A percentile compares a stretch with the other conserved stretches of the same genome.
Conservation (phyloP, 1,140 invertebrate genomes). For the Globodera ellingtonae region DNA sequence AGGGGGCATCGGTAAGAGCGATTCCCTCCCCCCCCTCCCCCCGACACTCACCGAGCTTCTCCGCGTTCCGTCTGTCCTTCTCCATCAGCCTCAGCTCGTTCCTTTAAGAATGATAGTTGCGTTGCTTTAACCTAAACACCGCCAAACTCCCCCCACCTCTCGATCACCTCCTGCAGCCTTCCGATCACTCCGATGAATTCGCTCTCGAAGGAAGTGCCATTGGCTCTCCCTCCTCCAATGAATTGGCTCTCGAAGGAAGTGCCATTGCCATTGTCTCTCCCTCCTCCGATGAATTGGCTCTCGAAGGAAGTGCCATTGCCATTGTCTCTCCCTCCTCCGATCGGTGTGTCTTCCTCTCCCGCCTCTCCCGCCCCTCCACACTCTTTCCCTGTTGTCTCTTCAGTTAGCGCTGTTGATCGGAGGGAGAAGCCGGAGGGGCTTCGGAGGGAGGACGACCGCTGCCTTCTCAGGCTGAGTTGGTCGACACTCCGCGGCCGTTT, state of each 20-base stretch:
- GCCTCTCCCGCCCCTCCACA: neutral
- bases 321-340: neutral
- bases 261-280: neutral
- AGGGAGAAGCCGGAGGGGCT: conserved; percentile 64
- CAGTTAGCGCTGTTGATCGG: neutral
- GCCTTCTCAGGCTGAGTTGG: conserved; percentile 15
- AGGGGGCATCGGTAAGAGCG: neutral
- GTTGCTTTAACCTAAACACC: neutral
- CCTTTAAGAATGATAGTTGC: conserved; percentile 26
- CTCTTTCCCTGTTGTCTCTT: no score
- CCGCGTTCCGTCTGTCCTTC: conserved; percentile 73
- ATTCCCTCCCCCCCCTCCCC: neutral
- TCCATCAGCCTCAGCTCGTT: conserved; percentile 74
- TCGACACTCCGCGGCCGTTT: neutral
- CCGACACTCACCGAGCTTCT: conserved; percentile 68
- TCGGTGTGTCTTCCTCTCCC: neutral
- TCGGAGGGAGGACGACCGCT: neutral
- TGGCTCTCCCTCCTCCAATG: conserved; percentile 67
- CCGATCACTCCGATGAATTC: conserved; percentile 73
- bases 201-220: conserved; percentile 67
- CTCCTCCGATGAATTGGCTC: neutral
- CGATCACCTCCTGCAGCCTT: conserved; percentile 75
- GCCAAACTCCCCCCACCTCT: conserved; percentile 67
- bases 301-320: neutral
- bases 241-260: conserved; percentile 66